These are phyloP conservation scores for Rotaria sp. DNA, from an alignment of 2,888 invertebrate genomes.

Conservation along the genomic window DNA sequence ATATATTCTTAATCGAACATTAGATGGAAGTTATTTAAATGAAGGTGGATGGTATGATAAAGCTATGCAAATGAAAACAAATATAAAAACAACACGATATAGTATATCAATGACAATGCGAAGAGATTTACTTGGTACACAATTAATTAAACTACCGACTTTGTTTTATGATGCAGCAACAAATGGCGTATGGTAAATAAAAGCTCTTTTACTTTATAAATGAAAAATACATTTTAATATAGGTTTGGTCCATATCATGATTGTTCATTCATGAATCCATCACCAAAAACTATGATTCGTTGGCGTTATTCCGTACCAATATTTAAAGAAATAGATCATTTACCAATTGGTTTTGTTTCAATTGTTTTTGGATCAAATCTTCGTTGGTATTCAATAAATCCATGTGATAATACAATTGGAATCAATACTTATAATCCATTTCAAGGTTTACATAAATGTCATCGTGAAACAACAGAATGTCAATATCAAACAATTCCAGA, in stretches of 20 bases:
- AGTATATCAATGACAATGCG: conserved; percentile 34
- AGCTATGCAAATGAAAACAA: not conserved
- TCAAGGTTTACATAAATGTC: conserved; percentile 39
- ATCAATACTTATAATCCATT: conserved; percentile 32
- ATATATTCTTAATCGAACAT: conserved; percentile 19
- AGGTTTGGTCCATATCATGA: conserved; percentile 39
- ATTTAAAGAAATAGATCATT: conserved; percentile 12
- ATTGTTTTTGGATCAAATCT: conserved; percentile 39
- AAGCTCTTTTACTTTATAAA: not conserved
- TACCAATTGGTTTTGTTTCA: conserved; percentile 38
- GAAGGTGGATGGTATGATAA: not conserved
- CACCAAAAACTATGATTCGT: conserved; percentile 31
- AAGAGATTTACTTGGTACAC: conserved; percentile 29
- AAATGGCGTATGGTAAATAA: conserved; percentile 32
- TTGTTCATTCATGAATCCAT: conserved; percentile 31
- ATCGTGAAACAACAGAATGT: conserved; percentile 39
- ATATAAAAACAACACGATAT: not conserved
- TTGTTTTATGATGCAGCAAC: conserved; percentile 34
- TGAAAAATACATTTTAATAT: not conserved
- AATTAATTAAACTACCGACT: conserved; percentile 29
- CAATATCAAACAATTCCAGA: conserved; percentile 35
- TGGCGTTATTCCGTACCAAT: conserved; percentile 38
- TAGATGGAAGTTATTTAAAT: conserved; percentile 17
- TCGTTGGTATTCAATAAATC: conserved; percentile 39
- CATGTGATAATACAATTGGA: conserved; percentile 32